Evolutionary conservation across 2,888 invertebrate species (phyloP).

Genomic region (Sinotaia quadrata): DNA sequence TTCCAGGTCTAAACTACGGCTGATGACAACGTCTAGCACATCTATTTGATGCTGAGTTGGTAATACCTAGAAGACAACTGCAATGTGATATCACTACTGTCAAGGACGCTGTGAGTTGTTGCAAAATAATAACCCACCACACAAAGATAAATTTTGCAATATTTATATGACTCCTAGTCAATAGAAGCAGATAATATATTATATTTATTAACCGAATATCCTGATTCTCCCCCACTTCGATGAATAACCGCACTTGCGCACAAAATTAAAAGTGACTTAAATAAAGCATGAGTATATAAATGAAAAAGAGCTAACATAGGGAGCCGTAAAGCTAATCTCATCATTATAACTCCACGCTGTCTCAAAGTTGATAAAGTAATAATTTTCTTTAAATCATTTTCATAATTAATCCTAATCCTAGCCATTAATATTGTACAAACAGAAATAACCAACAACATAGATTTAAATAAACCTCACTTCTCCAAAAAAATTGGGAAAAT

Average conservation of each 20-base stretch:
- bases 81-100: too few relatives aligned
- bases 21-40: too few relatives aligned
- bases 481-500: conserved; percentile 76
- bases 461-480: too few relatives aligned
- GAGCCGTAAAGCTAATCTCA: conserved; percentile 77
- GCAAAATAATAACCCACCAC: conserved; percentile 62
- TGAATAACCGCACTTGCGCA: conserved; percentile 82
- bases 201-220: conserved; percentile 77
- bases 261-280: conserved; percentile 83
- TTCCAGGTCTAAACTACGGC: too few relatives aligned
- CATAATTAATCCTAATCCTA: conserved; percentile 69
- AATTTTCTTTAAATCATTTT: conserved; percentile 82
- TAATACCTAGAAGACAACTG: too few relatives aligned
- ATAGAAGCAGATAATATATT: conserved; percentile 46
- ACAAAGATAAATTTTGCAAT: conserved; percentile 48
- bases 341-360: too few relatives aligned
- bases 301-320: too few relatives aligned
- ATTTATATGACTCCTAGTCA: conserved; percentile 43
- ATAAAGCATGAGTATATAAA: conserved; percentile 82
- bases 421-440: too few relatives aligned
- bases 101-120: too few relatives aligned
- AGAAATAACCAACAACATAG: too few relatives aligned
- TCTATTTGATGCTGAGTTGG: too few relatives aligned
- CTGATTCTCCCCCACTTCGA: conserved; percentile 78
- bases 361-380: conserved; percentile 85